Base-by-base conservation (phyloP, 2,113 vertebrate species). In the Lanius collurio region DNA sequence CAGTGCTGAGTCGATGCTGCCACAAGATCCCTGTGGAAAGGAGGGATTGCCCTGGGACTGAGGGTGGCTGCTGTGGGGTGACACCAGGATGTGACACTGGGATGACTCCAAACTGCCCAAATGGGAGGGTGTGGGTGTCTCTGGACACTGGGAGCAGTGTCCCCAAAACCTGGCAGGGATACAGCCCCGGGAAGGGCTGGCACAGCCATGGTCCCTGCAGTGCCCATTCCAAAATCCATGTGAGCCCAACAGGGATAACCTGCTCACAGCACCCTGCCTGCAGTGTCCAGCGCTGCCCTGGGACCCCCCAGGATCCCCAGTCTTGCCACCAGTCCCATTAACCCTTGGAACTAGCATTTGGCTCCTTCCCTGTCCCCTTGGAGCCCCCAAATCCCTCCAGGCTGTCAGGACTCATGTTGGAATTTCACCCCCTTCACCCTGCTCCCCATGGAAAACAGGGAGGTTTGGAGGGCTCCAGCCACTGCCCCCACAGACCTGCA, bases 1-100 rank as follows among this genome's bases (percentile, higher is more conserved):
- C 10, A 15, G 26, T 7, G 18, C 27, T 1, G 1, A 53, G 31
- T 4, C 15, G 8, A 6, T 1, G 15, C 49, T 52, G 83, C 62
- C 64, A 24, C 22, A 3, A 21, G 0, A 2, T 5, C 42, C 75
- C 46, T 7, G 7, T 0, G 27, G 68, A 15, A 28, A 65, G 59
- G 23, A 42, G 76, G 52, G 79, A 71, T 52, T 20, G 17, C 27
- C 44, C 57, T 6, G 11, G 86, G 39, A n/a, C 8, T 12, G 39
- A 65, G 70, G 60, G n/a, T 33, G 81, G 57, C 57, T 55, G 59
- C 59, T 0, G 1, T 10, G 53, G 44, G 63, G 63, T 69, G 83
- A 39, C 73, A 69, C 18, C 46, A 10, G 46, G 12, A 87, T 3
- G 53, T 59, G 71, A 31, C 52, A 85, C 59, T 21, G 39, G 81